These are phyloP conservation scores for Paramormyrops kingsleyae DNA, from an alignment of 2,113 vertebrate genomes.

Conservation along the genomic window DNA sequence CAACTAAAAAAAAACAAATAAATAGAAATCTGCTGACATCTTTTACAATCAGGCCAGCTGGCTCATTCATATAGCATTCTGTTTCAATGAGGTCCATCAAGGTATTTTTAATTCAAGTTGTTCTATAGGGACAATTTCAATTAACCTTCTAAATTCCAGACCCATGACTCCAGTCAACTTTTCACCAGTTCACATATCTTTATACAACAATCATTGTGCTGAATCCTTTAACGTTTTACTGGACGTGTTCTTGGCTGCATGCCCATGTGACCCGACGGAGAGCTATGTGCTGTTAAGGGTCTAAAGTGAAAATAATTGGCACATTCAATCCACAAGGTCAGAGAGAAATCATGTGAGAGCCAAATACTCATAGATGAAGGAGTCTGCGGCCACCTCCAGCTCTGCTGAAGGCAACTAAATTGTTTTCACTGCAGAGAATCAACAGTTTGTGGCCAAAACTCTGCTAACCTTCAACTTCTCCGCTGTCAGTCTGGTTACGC, in stretches of 20 bases:
- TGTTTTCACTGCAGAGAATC: background rate
- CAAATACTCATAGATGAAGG: background rate
- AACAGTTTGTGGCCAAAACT: background rate
- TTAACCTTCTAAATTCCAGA: background rate
- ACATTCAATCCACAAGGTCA: background rate
- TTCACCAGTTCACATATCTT: background rate
- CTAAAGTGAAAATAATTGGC: conserved; percentile 11
- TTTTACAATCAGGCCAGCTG: background rate
- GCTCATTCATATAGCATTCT: background rate
- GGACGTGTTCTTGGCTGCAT: background rate
- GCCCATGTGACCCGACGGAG: background rate
- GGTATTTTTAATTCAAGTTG: background rate
- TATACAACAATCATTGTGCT: background rate
- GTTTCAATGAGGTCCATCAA: background rate
- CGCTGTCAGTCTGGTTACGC: background rate
- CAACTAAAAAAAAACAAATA: background rate
- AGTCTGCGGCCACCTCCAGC: background rate
- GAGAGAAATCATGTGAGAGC: background rate
- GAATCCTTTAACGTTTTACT: background rate
- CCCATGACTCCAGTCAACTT: background rate
- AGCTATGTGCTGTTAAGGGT: background rate
- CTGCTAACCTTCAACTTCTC: background rate
- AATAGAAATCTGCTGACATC: background rate
- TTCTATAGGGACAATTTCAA: background rate
- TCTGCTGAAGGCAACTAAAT: conserved; percentile 7